Evolutionary conservation across 2,888 invertebrate species (phyloP).

Genomic region (Elegia similella): DNA sequence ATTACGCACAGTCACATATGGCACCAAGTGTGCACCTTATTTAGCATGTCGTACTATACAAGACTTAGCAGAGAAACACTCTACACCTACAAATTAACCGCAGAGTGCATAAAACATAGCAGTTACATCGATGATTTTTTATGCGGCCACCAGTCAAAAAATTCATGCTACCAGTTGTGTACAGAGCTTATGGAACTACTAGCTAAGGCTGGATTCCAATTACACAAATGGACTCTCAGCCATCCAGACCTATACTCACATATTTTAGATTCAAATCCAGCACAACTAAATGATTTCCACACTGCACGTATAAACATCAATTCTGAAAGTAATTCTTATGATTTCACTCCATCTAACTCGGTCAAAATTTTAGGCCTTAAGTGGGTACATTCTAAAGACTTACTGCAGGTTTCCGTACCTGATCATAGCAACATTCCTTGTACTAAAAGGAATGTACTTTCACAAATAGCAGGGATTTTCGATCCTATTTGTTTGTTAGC

Average conservation of each 20-base stretch:
- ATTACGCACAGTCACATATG: slow-evolving; percentile 18
- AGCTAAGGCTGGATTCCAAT: slow-evolving; percentile 12
- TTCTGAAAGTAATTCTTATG: not conserved
- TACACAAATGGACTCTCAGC: slow-evolving; percentile 23
- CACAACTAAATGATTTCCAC: not conserved
- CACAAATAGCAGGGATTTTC: slow-evolving; percentile 16
- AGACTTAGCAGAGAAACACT: slow-evolving; percentile 16
- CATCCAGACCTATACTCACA: not conserved
- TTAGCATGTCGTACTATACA: slow-evolving; percentile 19
- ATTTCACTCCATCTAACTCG: slow-evolving; percentile 4
- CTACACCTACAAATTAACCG: slow-evolving; percentile 12
- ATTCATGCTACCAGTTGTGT: slow-evolving; percentile 14
- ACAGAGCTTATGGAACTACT: slow-evolving; percentile 14
- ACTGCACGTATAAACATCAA: not conserved
- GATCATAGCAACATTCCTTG: not conserved
- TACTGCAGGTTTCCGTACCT: too few species aligned
- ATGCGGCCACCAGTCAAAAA: not conserved
- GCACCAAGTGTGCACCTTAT: too few species aligned
- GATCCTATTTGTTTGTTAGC: slow-evolving; percentile 20
- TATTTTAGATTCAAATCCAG: not conserved
- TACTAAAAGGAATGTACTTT: slow-evolving; percentile 20
- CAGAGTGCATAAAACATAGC: too few species aligned
- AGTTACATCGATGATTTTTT: slow-evolving; percentile 21
- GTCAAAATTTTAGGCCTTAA: too few species aligned
- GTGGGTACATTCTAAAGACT: too few species aligned